Percentiles rank a stretch among this genome's conserved stretches.
Conservation (phyloP, 2,888 invertebrate species). For the Brachypalpus laphriformis region DNA sequence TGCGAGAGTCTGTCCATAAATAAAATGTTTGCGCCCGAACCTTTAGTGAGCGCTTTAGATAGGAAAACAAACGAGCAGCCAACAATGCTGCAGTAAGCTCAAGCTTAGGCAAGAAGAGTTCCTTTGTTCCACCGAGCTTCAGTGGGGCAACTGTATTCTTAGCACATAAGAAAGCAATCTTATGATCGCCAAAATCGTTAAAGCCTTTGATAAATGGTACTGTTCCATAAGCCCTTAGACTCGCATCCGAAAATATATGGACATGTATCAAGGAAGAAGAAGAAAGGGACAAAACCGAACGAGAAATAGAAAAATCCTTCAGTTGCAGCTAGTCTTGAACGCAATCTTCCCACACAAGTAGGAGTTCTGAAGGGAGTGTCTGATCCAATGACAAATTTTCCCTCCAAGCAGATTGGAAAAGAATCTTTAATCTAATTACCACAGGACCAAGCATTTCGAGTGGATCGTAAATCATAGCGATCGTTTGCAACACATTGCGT, state of each 20-base stretch:
- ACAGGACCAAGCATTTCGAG: too few species aligned
- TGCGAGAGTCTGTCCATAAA: neutral
- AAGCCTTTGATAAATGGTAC: constrained; percentile 11
- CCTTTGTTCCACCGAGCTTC: neutral
- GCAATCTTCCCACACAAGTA: too few species aligned
- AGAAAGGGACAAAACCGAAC: too few species aligned
- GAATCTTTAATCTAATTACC: too few species aligned
- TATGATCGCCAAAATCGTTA: neutral
- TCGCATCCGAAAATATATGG: constrained; percentile 31
- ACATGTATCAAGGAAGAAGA: neutral
- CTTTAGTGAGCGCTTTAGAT: neutral
- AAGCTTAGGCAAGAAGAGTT: neutral
- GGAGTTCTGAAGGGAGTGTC: too few species aligned
- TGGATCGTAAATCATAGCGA: too few species aligned
- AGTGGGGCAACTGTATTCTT: constrained; percentile 17
- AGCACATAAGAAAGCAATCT: constrained; percentile 31
- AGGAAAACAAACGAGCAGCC: neutral
- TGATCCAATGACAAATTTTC: too few species aligned
- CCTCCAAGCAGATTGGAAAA: too few species aligned
- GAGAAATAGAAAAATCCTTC: too few species aligned
- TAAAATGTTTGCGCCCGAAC: neutral
- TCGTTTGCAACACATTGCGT: too few species aligned
- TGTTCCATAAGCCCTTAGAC: constrained; percentile 24
- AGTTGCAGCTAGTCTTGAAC: too few species aligned
- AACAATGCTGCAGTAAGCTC: neutral